Percentiles rank a stretch among this genome's conserved stretches.
Evolutionary conservation across 2,888 invertebrate species (phyloP).

Genomic region (Nemotelus pantherinus): DNA sequence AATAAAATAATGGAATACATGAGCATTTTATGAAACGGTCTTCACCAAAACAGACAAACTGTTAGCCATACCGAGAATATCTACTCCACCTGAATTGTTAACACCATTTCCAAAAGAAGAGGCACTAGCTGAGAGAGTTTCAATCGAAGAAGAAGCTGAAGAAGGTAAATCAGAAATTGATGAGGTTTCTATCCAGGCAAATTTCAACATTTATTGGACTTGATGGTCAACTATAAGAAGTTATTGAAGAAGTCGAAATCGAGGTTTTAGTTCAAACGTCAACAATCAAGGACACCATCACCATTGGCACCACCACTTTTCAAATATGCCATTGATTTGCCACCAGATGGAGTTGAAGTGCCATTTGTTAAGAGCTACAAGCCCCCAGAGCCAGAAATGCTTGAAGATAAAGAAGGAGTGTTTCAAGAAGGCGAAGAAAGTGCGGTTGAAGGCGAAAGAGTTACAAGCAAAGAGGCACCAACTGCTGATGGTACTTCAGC

Average conservation of each 20-base stretch:
- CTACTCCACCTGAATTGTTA: conserved; percentile 62
- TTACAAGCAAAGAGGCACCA: conserved; percentile 54
- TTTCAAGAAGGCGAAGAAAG: no score
- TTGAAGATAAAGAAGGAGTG: conserved; percentile 57
- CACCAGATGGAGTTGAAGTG: conserved; percentile 65
- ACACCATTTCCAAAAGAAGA: conserved; percentile 60
- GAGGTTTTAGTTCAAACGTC: conserved; percentile 46
- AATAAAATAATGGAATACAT: no score
- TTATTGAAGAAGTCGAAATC: conserved; percentile 57
- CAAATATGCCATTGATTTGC: conserved; percentile 64
- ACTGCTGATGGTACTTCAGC: conserved; percentile 50
- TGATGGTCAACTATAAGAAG: conserved; percentile 30
- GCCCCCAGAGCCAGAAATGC: conserved; percentile 59
- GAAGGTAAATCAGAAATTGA: conserved; percentile 44
- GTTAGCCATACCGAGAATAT: no score
- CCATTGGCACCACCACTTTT: conserved; percentile 65
- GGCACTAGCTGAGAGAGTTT: conserved; percentile 53
- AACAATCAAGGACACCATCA: conserved; percentile 61
- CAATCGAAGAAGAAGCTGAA: not conserved
- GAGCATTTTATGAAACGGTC: no score
- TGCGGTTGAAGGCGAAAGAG: conserved; percentile 51
- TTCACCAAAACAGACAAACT: no score
- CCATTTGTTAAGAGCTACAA: conserved; percentile 65
- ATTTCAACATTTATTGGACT: conserved; percentile 10
- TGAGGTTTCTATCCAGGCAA: conserved; percentile 54